These are phyloP conservation scores for Eurosta solidaginis DNA, from an alignment of 1,140 invertebrate genomes.

Conservation along the genomic window DNA sequence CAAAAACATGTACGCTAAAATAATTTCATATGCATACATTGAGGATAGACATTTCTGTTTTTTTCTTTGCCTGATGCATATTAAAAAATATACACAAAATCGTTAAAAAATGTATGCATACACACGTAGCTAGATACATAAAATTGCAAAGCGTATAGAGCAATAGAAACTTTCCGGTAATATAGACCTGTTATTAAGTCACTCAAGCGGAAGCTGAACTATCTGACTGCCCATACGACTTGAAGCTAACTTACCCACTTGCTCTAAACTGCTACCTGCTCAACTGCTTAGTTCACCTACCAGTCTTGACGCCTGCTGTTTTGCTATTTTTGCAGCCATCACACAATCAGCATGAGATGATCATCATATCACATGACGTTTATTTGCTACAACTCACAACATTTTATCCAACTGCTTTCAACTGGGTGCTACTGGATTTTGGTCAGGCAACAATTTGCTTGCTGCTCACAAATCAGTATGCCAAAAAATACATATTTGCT, in stretches of 20 bases:
- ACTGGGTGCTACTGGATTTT: conserved; percentile 20
- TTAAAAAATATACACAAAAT: too few relatives aligned
- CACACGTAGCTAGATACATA: too few relatives aligned
- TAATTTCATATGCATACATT: too few relatives aligned
- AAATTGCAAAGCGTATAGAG: not conserved
- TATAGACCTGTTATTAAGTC: conserved; percentile 27
- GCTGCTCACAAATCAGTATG: conserved; percentile 17
- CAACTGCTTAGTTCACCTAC: not conserved
- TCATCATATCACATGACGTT: conserved; percentile 1
- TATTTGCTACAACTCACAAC: conserved; percentile 10
- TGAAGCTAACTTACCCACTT: not conserved
- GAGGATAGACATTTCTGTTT: too few relatives aligned
- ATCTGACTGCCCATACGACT: not conserved
- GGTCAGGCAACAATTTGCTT: conserved; percentile 22
- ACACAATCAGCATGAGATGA: not conserved
- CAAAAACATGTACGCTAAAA: too few relatives aligned
- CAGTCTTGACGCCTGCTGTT: not conserved
- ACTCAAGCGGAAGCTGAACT: conserved; percentile 2
- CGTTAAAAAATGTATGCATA: too few relatives aligned
- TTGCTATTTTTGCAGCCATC: not conserved
- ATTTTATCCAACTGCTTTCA: not conserved
- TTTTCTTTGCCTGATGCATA: too few relatives aligned
- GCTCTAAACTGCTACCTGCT: not conserved
- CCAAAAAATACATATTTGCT: conserved; percentile 18
- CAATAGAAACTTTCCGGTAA: conserved; percentile 21